Conservation (phyloP, 2,797 vertebrate species). For the Halcyon chelicuti region DNA sequence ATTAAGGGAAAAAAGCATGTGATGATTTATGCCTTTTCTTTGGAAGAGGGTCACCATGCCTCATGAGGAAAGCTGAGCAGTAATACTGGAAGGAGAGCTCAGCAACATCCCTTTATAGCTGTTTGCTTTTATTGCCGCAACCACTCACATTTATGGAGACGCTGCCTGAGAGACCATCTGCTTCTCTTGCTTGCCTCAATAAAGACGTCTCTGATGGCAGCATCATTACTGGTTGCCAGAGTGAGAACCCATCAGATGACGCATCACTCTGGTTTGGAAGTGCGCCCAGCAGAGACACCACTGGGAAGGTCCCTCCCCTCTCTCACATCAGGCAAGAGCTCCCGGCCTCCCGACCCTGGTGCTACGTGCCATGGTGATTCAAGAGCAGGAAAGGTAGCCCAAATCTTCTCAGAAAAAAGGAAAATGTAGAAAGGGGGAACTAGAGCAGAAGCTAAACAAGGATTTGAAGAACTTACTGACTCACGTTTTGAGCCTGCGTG, state of each 20-base stretch:
- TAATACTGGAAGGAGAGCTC: background rate
- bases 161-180: background rate
- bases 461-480: background rate
- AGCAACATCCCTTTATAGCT: background rate
- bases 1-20: background rate
- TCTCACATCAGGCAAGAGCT: rapidly evolving
- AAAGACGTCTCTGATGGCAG: background rate
- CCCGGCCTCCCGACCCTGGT: background rate
- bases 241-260: background rate
- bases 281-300: background rate
- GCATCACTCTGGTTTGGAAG: background rate
- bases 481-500: rapidly evolving
- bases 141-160: background rate
- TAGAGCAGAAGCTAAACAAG: background rate
- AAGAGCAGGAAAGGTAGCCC: background rate
- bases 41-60: background rate
- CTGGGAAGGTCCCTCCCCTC: background rate
- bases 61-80: background rate
- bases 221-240: background rate
- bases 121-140: background rate
- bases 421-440: background rate
- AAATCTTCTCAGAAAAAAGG: background rate
- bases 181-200: background rate
- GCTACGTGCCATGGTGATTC: background rate
- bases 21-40: background rate